Conservation (phyloP, 2,888 invertebrate species). For the Argyresthia goedartella region DNA sequence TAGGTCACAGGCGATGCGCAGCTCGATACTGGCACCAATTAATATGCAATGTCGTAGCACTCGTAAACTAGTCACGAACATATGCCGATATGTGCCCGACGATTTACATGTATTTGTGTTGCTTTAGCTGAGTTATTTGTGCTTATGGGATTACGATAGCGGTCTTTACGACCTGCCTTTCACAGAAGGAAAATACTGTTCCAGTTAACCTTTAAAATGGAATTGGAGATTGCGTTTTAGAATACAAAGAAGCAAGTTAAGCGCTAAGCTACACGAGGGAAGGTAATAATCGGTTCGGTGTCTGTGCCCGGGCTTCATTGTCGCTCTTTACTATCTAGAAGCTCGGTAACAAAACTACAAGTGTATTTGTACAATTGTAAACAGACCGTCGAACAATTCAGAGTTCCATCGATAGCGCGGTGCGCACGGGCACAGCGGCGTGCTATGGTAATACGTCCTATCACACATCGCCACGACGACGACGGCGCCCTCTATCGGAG, state of each 20-base stretch:
- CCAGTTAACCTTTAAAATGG: no score
- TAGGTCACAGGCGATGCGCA: conserved; percentile 53
- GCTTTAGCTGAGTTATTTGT: neutral
- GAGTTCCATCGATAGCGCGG: conserved; percentile 3
- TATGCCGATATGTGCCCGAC: conserved; percentile 64
- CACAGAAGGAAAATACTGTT: no score
- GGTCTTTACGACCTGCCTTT: neutral
- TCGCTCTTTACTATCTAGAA: no score
- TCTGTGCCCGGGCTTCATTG: no score
- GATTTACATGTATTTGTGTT: conserved; percentile 12
- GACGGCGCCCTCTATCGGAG: conserved; percentile 33
- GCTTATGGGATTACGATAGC: neutral
- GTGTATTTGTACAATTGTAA: conserved; percentile 1
- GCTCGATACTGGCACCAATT: conserved; percentile 63
- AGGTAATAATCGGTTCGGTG: neutral
- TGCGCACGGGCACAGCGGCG: neutral
- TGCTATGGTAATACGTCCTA: conserved; percentile 52
- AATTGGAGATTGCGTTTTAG: no score
- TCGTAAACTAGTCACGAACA: conserved; percentile 69
- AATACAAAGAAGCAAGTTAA: no score
- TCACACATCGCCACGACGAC: conserved; percentile 49
- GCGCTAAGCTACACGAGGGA: no score
- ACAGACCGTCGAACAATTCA: neutral
- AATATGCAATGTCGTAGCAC: conserved; percentile 66
- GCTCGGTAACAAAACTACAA: no score